Evolutionary conservation across 2,888 invertebrate genomes (phyloP).

Genomic region (Drosophila meridiana): DNA sequence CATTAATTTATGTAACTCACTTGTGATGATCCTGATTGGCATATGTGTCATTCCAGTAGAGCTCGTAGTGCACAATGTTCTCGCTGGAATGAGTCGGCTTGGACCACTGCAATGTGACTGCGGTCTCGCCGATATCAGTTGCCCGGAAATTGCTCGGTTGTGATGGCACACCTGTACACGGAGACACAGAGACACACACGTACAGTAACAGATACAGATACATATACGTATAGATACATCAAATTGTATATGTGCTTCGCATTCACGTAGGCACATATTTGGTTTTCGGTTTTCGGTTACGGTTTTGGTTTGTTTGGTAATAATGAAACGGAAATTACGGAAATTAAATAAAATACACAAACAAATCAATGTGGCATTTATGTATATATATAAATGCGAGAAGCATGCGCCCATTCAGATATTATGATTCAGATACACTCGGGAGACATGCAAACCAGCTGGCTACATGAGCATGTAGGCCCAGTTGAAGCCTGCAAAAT

Average conservation of each 20-base stretch:
- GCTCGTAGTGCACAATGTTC: slow-evolving; percentile 96
- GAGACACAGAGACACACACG: neutral
- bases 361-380: slow-evolving; percentile 78
- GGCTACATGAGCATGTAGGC: slow-evolving; percentile 6
- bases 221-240: neutral
- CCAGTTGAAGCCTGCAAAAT: slow-evolving; percentile 35
- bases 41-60: slow-evolving; percentile 99
- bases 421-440: slow-evolving; percentile 23
- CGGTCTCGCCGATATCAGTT: slow-evolving; percentile 94
- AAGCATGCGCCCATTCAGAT: slow-evolving; percentile 30
- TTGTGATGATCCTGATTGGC: slow-evolving; percentile 95
- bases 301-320: slow-evolving; percentile 72
- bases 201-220: neutral
- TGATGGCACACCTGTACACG: slow-evolving; percentile 93
- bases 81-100: slow-evolving; percentile 96
- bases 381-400: slow-evolving; percentile 42
- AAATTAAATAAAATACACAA: slow-evolving; percentile 82
- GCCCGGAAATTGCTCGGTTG: slow-evolving; percentile 96
- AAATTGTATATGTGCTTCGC: slow-evolving; percentile 9
- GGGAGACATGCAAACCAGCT: slow-evolving; percentile 7
- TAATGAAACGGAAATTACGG: slow-evolving; percentile 82
- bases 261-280: slow-evolving; percentile 50
- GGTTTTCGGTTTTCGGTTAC: slow-evolving; percentile 45
- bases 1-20: slow-evolving; percentile 83
- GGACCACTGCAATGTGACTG: slow-evolving; percentile 96